Conservation (phyloP, 2,797 vertebrate species). For the Danio albolineatus region DNA sequence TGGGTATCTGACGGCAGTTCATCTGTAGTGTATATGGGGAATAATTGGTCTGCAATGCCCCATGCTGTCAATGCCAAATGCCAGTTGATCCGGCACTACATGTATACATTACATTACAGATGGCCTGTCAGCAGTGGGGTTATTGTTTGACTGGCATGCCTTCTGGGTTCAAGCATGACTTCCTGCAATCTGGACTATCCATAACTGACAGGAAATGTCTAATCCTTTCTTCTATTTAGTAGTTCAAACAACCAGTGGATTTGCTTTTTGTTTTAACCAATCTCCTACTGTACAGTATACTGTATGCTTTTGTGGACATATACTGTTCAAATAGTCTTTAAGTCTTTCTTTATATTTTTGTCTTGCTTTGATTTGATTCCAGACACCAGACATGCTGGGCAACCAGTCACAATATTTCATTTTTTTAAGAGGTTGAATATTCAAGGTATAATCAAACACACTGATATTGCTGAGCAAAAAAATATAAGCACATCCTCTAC, state of each 20-base stretch:
- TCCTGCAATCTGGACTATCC: conserved; percentile 4
- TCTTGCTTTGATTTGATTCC: background rate
- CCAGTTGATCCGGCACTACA: conserved; percentile 23
- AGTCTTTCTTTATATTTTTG: background rate
- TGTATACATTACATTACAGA: conserved; percentile 39
- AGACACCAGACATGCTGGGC: background rate
- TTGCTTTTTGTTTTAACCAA: background rate
- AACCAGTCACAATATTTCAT: too few species aligned
- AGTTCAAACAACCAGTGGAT: background rate
- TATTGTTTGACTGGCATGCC: conserved; percentile 38
- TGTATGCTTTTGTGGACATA: too few species aligned
- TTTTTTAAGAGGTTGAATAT: background rate
- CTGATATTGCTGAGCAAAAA: conserved; percentile 30
- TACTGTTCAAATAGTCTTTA: background rate
- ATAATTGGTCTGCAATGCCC: conserved; percentile 36
- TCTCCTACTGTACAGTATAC: too few species aligned
- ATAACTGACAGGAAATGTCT: conserved; percentile 21
- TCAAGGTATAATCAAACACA: conserved; percentile 22
- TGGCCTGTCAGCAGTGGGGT: conserved; percentile 38
- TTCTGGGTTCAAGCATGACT: conserved; percentile 34
- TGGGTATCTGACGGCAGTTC: background rate
- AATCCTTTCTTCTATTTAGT: background rate
- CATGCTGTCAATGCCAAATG: conserved; percentile 38
- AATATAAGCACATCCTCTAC: conserved; percentile 30
- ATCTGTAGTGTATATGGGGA: background rate